A percentile compares a stretch with the other conserved stretches of the same genome.
Evolutionary conservation across 2,888 invertebrate species (phyloP).

Genomic region (Pimpla rufipes): DNA sequence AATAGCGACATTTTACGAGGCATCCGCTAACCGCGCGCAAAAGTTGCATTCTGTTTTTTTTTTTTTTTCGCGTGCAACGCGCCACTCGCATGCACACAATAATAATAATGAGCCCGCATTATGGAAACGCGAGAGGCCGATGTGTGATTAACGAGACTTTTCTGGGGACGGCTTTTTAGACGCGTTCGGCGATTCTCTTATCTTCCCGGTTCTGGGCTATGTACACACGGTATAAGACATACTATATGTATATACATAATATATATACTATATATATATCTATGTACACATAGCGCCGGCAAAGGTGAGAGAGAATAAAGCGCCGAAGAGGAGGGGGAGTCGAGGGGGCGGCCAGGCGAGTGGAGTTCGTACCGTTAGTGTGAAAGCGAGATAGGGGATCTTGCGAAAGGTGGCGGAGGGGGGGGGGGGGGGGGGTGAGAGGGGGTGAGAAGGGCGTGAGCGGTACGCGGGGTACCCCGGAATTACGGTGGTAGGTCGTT

Average conservation of each 20-base stretch:
- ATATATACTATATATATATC: neutral
- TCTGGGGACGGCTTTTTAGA: neutral
- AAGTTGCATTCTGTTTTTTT: neutral
- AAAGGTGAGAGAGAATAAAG: constrained; percentile 54
- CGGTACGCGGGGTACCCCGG: constrained; percentile 26
- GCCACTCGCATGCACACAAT: neutral
- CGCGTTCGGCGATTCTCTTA: constrained; percentile 15
- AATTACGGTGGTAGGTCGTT: constrained; percentile 77
- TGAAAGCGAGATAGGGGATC: constrained; percentile 30
- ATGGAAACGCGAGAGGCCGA: neutral
- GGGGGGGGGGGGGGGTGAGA: constrained; percentile 9
- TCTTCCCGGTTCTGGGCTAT: constrained; percentile 4
- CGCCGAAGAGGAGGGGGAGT: constrained; percentile 32
- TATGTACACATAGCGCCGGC: neutral
- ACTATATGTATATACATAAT: too few relatives aligned
- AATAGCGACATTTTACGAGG: too few relatives aligned
- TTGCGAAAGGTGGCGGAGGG: constrained; percentile 9
- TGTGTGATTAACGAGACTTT: constrained; percentile 17
- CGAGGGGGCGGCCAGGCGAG: constrained; percentile 38
- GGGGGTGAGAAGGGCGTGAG: constrained; percentile 21
- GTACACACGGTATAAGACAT: neutral
- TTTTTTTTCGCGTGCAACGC: neutral
- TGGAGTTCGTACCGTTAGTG: constrained; percentile 28
- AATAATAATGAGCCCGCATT: neutral
- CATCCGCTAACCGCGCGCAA: neutral